Evolutionary conservation across 2,888 invertebrate species (phyloP).

Genomic region (Reticulitermes lucifugus): DNA sequence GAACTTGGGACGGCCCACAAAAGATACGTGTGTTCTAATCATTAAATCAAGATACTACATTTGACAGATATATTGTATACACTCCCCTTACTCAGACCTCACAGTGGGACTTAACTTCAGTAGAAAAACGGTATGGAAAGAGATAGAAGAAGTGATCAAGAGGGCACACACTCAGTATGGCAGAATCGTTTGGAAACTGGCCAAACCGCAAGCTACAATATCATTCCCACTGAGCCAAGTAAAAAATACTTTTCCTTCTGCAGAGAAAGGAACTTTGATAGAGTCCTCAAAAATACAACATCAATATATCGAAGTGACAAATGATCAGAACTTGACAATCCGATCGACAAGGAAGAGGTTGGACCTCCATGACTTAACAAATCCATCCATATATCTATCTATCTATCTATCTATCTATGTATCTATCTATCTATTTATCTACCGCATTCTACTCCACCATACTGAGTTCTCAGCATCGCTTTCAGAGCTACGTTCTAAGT

Average conservation of each 20-base stretch:
- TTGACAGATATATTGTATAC: background rate
- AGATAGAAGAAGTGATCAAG: background rate
- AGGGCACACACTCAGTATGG: background rate
- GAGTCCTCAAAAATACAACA: background rate
- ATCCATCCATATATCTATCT: background rate
- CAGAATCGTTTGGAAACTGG: background rate
- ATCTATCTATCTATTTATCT: background rate
- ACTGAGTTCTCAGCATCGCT: constrained; percentile 11
- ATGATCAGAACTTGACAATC: background rate
- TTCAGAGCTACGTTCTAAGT: background rate
- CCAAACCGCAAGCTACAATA: background rate
- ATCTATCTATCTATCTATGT: background rate
- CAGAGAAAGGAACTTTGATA: background rate
- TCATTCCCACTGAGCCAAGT: background rate
- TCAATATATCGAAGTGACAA: background rate
- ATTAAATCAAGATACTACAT: background rate
- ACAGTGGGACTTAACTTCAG: background rate
- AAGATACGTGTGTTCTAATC: too few relatives aligned
- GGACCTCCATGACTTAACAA: background rate
- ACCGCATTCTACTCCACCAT: background rate
- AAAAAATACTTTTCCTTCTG: background rate
- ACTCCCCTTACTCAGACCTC: background rate
- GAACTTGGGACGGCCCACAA: too few relatives aligned
- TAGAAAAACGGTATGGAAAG: background rate
- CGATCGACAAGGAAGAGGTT: constrained; percentile 14